Evolutionary conservation across 1,140 invertebrate species (phyloP), one percentile per base, ranked within the genome.

Genomic region (Potamilus streckersoni): DNA sequence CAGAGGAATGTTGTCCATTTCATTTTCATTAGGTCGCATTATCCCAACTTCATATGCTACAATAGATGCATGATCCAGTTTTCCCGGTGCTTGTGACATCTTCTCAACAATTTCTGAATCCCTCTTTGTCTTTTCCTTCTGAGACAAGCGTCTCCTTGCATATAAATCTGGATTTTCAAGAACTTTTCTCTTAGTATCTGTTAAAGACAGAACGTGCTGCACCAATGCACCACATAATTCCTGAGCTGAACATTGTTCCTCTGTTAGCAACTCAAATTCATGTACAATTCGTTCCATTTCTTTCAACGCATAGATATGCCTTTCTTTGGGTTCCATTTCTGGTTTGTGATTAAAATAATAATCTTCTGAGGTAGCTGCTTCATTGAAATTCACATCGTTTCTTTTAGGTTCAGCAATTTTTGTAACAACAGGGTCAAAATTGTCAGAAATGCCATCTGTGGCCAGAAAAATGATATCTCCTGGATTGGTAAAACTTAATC

Each of bases 341-440:
- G 89, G 89, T 79, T 88, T 89, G 14, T 79, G 72, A 16, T 79
- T 66, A 69, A 78, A 49, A 73, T 80, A 71, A 27, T 79, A 81
- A 59, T 65, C 74, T 27, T 78, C 62, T 57, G 80, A 78, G 68
- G 74, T 82, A 60, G 76, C 59, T 49, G 64, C 58, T 57, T 64
- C 31, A 64, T 69, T 27, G 27, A 70, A 20, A 68, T 80, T n/a
- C 58, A 57, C 68, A 73, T 74, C 80, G 60, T 74, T 55, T 75
- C 78, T 69, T 80, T 80, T 58, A 79, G 76, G 73, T 79, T 80
- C 91, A n/a, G 95, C 95, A 88, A 97, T 96, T 90, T 96, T 96
- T 12, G 96, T 96, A 73, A 97, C 96, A 62, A 97, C 96, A 2
- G 96, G 96, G 91, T 97, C 96, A 88, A 97, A 96, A 87, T 97